These are phyloP conservation scores for Phymatocera aterrima DNA, from an alignment of 2,888 invertebrate species.

Conservation along the genomic window DNA sequence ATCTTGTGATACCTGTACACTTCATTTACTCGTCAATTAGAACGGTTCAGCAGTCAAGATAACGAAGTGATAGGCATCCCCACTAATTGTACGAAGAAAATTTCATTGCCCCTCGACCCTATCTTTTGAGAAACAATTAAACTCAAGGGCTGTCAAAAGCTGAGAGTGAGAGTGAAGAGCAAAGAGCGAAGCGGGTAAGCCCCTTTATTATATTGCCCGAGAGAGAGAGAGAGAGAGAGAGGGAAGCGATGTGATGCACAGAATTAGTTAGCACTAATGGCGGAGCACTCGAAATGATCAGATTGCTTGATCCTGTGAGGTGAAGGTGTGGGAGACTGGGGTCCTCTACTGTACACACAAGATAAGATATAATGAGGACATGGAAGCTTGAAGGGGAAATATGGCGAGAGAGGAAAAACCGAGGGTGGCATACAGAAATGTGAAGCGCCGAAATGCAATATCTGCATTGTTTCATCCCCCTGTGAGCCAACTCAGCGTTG, in stretches of 20 bases:
- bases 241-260: not conserved
- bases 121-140: not conserved
- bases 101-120: not conserved
- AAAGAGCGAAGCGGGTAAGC: not conserved
- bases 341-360: not conserved
- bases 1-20: no score
- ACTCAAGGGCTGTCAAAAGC: not conserved
- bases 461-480: conserved; percentile 38
- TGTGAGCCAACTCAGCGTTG: conserved; percentile 23
- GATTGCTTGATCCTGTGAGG: not conserved
- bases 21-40: not conserved
- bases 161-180: not conserved
- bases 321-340: not conserved
- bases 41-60: not conserved
- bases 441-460: conserved; percentile 15
- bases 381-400: not conserved
- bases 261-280: conserved; percentile 1
- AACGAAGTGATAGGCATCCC: not conserved
- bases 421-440: conserved; percentile 18
- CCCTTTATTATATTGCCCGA: not conserved
- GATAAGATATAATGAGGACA: not conserved
- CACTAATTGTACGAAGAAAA: not conserved
- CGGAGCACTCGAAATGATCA: not conserved
- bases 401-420: not conserved
- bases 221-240: not conserved